Percentiles rank a stretch among this genome's conserved stretches.
phyloP scores from a whole-genome alignment of 2,888 invertebrate genomes.

The Mesorhabditis sp. region DNA sequence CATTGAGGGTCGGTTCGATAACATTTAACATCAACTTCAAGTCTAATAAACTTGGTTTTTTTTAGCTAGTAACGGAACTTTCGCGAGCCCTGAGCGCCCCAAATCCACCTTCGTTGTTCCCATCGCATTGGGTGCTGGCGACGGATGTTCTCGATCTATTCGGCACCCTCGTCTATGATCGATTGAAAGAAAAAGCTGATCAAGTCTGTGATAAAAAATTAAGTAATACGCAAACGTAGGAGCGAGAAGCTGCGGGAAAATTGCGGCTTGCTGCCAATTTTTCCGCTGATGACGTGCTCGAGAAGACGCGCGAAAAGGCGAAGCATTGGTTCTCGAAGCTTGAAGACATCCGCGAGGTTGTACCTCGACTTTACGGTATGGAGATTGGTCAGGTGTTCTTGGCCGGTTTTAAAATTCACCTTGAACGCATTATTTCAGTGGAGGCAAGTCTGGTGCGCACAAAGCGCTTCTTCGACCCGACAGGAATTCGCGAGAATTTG shows the following conservation, averaged over 20 bases:
- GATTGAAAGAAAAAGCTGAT: conserved; percentile 71
- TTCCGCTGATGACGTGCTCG: conserved; percentile 72
- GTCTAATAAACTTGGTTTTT: conserved; percentile 8
- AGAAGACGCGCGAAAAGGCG: conserved; percentile 63
- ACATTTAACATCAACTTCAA: conserved; percentile 7
- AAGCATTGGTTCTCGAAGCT: conserved; percentile 99
- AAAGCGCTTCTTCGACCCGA: conserved; percentile 38
- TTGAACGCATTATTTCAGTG: conserved; percentile 27
- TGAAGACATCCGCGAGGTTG: conserved; percentile 87
- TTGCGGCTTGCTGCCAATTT: conserved; percentile 63
- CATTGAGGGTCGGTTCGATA: conserved; percentile 12
- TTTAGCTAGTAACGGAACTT: conserved; percentile 22
- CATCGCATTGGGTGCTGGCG: conserved; percentile 88
- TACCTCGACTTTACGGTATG: conserved; percentile 76
- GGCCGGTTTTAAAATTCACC: not conserved
- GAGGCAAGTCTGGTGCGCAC: conserved; percentile 39
- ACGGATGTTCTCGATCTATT: conserved; percentile 93
- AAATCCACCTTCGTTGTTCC: conserved; percentile 17
- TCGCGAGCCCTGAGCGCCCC: conserved; percentile 15
- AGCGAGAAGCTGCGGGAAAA: not conserved
- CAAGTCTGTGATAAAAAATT: conserved; percentile 19
- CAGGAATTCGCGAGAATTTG: conserved; percentile 30
- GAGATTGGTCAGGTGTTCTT: not conserved
- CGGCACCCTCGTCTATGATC: conserved; percentile 77
- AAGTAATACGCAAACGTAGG: not conserved